A percentile compares a stretch with the other conserved stretches of the same genome.
Evolutionary conservation across 2,797 vertebrate genomes (phyloP).

Genomic region (Balearica regulorum): DNA sequence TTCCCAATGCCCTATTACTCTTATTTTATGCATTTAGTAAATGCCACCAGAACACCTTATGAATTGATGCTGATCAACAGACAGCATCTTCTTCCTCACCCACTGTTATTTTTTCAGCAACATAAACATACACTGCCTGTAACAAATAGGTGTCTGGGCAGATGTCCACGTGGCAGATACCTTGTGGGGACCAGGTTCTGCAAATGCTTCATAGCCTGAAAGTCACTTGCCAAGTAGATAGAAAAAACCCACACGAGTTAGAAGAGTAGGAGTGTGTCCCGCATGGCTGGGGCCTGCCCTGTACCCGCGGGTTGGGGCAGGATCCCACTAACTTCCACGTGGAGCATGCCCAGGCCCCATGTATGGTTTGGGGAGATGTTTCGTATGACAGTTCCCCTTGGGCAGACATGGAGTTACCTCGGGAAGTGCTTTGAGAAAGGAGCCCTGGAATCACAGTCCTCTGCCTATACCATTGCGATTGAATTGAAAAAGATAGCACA

Average conservation of each 20-base stretch:
- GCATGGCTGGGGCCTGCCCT: too few species aligned
- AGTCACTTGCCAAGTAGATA: not conserved
- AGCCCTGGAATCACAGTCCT: not conserved
- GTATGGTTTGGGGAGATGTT: not conserved
- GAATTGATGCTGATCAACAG: not conserved
- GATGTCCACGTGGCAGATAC: not conserved
- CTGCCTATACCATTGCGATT: not conserved
- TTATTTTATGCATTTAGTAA: not conserved
- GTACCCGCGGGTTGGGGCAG: not conserved
- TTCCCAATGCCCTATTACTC: not conserved
- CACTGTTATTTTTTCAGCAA: not conserved
- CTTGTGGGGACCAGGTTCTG: not conserved
- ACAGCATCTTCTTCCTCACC: not conserved
- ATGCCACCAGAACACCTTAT: not conserved
- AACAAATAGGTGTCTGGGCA: not conserved
- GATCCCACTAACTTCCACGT: rapidly evolving
- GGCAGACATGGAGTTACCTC: not conserved
- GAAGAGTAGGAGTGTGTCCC: not conserved
- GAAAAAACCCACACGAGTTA: not conserved
- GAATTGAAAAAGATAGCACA: not conserved
- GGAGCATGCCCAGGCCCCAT: not conserved
- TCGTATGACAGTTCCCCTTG: rapidly evolving
- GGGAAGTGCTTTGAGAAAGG: not conserved
- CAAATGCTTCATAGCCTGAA: not conserved
- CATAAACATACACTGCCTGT: not conserved